A percentile compares a stretch with the other conserved stretches of the same genome.
Conservation (phyloP, 2,888 invertebrate genomes). For the Scrobipalpa atriplicella region DNA sequence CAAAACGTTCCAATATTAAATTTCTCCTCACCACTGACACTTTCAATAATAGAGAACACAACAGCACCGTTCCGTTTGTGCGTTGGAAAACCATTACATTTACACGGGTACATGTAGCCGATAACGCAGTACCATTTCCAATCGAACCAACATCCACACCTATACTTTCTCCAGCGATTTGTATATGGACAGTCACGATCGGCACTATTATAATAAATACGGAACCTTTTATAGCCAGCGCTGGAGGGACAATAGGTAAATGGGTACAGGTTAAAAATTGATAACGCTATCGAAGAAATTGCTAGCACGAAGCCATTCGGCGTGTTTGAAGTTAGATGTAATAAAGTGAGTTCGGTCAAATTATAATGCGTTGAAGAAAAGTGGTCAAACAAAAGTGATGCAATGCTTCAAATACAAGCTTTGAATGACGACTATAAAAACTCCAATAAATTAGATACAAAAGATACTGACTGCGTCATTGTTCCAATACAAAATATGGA, state of each 20-base stretch:
- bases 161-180: constrained; percentile 48
- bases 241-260: constrained; percentile 24
- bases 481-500: background rate
- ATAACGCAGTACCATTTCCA: constrained; percentile 30
- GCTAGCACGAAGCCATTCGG: constrained; percentile 1
- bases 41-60: background rate
- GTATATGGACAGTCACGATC: constrained; percentile 28
- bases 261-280: constrained; percentile 24
- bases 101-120: constrained; percentile 25
- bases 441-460: background rate
- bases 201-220: constrained; percentile 31
- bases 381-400: no score
- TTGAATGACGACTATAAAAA: background rate
- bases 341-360: background rate
- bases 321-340: background rate
- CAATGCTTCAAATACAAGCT: no score
- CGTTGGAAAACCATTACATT: constrained; percentile 36
- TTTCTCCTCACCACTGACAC: constrained; percentile 15
- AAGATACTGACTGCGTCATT: background rate
- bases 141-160: constrained; percentile 35
- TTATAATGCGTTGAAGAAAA: no score
- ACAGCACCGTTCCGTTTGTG: constrained; percentile 32
- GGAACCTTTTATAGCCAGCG: constrained; percentile 27
- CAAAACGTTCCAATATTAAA: constrained; percentile 6
- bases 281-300: constrained; percentile 20